These are phyloP conservation scores for Bombus superbus DNA, from an alignment of 1,140 invertebrate species.

Conservation along the genomic window DNA sequence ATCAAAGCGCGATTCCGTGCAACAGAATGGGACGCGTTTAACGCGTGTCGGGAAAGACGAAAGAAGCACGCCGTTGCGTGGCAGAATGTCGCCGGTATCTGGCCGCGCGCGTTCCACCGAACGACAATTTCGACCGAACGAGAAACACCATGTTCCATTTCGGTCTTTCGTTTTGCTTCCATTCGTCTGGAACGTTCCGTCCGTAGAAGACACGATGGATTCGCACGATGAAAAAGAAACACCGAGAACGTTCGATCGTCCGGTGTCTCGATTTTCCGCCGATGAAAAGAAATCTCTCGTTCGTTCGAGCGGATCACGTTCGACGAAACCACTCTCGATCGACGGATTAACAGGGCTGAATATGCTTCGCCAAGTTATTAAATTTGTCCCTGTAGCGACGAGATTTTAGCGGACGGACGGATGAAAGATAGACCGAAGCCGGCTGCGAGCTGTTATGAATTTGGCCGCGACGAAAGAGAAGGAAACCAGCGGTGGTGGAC, in stretches of 20 bases:
- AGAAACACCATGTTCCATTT: not conserved
- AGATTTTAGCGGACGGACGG: not conserved
- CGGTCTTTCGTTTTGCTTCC: not conserved
- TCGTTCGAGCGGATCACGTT: not conserved
- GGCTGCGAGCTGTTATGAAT: not conserved
- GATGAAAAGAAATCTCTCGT: not conserved
- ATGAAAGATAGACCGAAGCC: not conserved
- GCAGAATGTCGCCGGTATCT: not conserved
- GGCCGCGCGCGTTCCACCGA: not conserved
- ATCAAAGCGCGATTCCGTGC: not conserved
- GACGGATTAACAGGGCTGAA: not conserved
- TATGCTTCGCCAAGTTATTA: not conserved
- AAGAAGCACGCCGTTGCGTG: not conserved
- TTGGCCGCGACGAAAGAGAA: rapidly evolving
- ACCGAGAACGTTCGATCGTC: not conserved
- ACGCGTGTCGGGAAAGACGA: not conserved
- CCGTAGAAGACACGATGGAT: not conserved
- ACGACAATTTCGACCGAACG: not conserved
- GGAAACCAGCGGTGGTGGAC: not conserved
- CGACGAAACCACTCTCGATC: not conserved
- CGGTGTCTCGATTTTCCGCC: not conserved
- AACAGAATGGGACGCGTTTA: no score
- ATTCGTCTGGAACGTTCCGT: not conserved
- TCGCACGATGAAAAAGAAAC: not conserved
- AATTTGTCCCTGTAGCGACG: not conserved